Percentiles rank a stretch among this genome's conserved stretches.
phyloP scores from a whole-genome alignment of 2,888 invertebrate genomes.

The Caenorhabditis imperialis region DNA sequence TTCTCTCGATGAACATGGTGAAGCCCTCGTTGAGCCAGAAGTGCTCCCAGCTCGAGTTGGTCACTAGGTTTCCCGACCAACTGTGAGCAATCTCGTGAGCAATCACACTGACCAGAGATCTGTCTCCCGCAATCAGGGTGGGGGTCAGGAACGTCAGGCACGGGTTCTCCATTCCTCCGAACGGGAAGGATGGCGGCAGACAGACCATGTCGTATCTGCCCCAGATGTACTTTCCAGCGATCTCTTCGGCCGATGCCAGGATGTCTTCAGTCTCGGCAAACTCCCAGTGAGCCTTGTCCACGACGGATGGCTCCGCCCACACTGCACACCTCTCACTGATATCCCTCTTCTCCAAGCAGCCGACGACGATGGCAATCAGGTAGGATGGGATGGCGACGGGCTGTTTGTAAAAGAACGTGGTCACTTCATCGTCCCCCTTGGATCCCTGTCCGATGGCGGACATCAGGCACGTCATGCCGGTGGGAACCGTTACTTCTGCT shows the following conservation, averaged over 20 bases:
- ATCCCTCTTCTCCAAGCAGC: constrained; percentile 82
- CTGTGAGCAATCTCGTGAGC: constrained; percentile 97
- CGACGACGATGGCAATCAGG: constrained; percentile 90
- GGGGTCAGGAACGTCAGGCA: constrained; percentile 95
- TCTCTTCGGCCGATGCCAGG: constrained; percentile 63
- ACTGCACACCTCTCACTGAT: constrained; percentile 83
- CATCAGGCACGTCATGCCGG: constrained; percentile 88
- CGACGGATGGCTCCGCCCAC: constrained; percentile 90
- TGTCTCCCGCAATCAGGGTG: constrained; percentile 91
- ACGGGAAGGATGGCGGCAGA: constrained; percentile 93
- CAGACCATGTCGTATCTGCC: constrained; percentile 87
- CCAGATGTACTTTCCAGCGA: constrained; percentile 76
- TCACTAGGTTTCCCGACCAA: constrained; percentile 95
- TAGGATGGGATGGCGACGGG: constrained; percentile 90
- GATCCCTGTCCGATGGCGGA: constrained; percentile 83
- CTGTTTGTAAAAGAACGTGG: constrained; percentile 72
- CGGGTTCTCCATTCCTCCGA: constrained; percentile 97
- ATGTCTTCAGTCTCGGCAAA: constrained; percentile 84
- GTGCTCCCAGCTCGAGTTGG: constrained; percentile 92
- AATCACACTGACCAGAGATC: constrained; percentile 90
- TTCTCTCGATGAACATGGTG: constrained; percentile 91
- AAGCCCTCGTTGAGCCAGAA: constrained; percentile 98
- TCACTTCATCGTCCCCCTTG: constrained; percentile 63
- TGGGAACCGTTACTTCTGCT: constrained; percentile 84
- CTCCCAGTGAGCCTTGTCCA: constrained; percentile 89